These are phyloP conservation scores for Philaethria dido DNA, from an alignment of 2,888 invertebrate species.

Conservation along the genomic window DNA sequence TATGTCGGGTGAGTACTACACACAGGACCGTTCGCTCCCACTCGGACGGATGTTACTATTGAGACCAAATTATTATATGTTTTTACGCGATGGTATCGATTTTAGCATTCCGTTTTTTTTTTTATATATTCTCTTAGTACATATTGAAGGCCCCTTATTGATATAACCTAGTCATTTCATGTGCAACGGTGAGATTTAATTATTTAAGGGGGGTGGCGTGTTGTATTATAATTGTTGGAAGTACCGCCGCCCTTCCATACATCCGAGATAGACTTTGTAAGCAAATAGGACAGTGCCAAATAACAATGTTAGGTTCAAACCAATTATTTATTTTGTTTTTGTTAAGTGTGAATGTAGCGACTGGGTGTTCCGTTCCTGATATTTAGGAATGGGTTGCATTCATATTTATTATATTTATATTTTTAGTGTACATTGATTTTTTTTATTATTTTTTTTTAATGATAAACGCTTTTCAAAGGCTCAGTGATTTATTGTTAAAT, in stretches of 20 bases:
- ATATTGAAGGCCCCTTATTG: conserved; percentile 79
- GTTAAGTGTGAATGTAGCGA: conserved; percentile 81
- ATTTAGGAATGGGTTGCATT: conserved; percentile 84
- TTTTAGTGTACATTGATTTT: conserved; percentile 74
- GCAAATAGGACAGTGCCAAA: conserved; percentile 82
- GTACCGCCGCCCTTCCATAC: conserved; percentile 47
- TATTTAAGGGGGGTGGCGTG: conserved; percentile 58
- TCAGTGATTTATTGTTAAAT: conserved; percentile 67
- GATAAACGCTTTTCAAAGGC: conserved; percentile 73
- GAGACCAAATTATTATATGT: conserved; percentile 84
- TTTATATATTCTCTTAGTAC: conserved; percentile 62
- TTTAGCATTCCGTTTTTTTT: conserved; percentile 80
- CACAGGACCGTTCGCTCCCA: conserved; percentile 70
- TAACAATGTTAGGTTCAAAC: conserved; percentile 78
- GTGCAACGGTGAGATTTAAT: conserved; percentile 82
- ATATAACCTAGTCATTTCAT: conserved; percentile 83
- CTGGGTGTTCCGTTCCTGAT: conserved; percentile 82
- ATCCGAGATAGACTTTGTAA: conserved; percentile 46
- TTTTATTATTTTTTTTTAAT: conserved; percentile 59
- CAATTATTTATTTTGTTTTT: conserved; percentile 67
- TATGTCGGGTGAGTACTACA: conserved; percentile 64
- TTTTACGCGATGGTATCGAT: conserved; percentile 81
- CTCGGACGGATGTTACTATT: conserved; percentile 78
- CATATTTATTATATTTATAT: conserved; percentile 81
- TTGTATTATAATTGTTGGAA: conserved; percentile 77